These are phyloP conservation scores for Lasioglossum malachurum DNA, from an alignment of 2,888 invertebrate species.

Conservation along the genomic window DNA sequence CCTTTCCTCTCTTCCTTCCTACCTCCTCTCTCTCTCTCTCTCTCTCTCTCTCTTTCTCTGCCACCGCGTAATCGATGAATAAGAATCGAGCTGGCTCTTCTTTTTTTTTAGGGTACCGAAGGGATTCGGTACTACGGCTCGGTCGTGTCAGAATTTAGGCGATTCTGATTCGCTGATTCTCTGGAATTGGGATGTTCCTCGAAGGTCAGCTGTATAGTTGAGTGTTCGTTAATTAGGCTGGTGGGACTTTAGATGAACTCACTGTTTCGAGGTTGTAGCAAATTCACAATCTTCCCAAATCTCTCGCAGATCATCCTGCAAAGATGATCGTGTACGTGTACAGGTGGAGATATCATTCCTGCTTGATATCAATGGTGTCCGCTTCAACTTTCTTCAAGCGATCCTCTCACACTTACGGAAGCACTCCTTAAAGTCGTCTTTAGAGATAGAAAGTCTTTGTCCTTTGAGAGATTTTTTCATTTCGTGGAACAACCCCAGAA, in stretches of 20 bases:
- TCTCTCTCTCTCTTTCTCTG: conserved; percentile 10
- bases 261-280: too few species aligned
- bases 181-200: not conserved
- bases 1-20: not conserved
- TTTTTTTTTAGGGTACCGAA: not conserved
- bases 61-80: conserved; percentile 59
- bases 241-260: not conserved
- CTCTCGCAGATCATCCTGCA: too few species aligned
- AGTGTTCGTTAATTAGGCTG: not conserved
- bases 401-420: too few species aligned
- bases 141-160: conserved; percentile 4
- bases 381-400: too few species aligned
- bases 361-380: too few species aligned
- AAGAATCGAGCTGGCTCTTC: conserved; percentile 27
- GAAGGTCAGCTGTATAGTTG: not conserved
- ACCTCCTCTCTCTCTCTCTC: not conserved
- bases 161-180: not conserved
- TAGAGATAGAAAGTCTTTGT: too few species aligned
- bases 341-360: too few species aligned
- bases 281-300: too few species aligned
- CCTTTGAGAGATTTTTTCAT: too few species aligned
- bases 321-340: too few species aligned
- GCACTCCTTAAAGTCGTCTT: too few species aligned
- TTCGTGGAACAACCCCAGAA: too few species aligned
- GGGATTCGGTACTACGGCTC: not conserved